Base-by-base conservation (phyloP, 1,140 invertebrate species). In the Pogonus chalceus region DNA sequence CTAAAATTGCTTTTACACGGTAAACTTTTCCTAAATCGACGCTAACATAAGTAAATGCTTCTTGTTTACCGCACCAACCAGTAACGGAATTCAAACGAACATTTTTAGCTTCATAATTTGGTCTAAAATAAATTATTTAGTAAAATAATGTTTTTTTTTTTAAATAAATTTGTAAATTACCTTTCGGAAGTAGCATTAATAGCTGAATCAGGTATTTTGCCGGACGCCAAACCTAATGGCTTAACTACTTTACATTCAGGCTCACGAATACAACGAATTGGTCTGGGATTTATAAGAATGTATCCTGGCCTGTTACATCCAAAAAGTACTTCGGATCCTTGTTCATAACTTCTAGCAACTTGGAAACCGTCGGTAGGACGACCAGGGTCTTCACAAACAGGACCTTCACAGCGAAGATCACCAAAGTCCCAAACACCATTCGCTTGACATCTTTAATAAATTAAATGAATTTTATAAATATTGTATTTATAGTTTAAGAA, bases 401-500 rank as follows among this genome's bases (percentile, higher is more conserved):
- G 92, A 53, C 92, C 93, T 76, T 96, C 92, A 66, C 95, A 98
- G 47, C 92, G 78, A 16, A 98, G 74, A 70, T 96, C 91, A 9
- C 94, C 94, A 71, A 97, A 96, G 72, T 98, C 95, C 95, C 95
- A 98, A 49, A 91, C 85, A 4, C 90, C 91, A 67, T 93, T 92
- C 1, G 83, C 83, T 73, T 89, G 86, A 71, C 94, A 98, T 50
- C 79, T 43, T 10, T 31, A 67, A 49, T 10, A 56, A 50, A 54
- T 37, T 20, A 2, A 52, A 16, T 2, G 9, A 53, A 21, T 14
- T 37, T 14, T n/a, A n/a, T n/a, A n/a, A 53, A 24, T 51, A 53
- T n/a, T 4, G 9, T 31, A 31, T 14, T 7, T 24, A 7, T 50
- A 35, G n/a, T 35, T n/a, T 7, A 46, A 14, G 7, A 14, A 46